These are phyloP conservation scores for Zeuzera pyrina DNA, from an alignment of 2,888 invertebrate species.

Conservation along the genomic window DNA sequence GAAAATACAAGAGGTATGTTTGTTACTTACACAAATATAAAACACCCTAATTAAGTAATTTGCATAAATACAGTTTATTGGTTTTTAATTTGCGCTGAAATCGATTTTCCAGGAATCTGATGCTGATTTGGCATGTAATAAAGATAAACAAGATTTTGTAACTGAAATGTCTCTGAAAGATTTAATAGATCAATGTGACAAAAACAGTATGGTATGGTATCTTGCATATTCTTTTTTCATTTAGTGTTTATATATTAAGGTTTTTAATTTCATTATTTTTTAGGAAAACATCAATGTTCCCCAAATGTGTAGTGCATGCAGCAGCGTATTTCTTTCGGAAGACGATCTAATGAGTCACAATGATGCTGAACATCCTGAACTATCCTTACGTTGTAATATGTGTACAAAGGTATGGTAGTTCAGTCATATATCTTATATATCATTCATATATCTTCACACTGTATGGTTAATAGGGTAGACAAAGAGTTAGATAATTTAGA, in stretches of 20 bases:
- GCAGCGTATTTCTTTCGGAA: slow-evolving; percentile 38
- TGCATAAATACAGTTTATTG: not conserved
- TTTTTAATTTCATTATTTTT: slow-evolving; percentile 8
- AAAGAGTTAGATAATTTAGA: too few species aligned
- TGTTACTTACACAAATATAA: not conserved
- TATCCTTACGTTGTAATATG: slow-evolving; percentile 61
- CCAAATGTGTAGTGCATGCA: slow-evolving; percentile 46
- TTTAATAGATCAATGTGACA: too few species aligned
- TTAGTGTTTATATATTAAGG: not conserved
- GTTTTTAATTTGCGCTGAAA: too few species aligned
- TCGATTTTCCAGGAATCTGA: too few species aligned
- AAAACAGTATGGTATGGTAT: too few species aligned
- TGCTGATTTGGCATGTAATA: too few species aligned
- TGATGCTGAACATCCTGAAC: slow-evolving; percentile 57
- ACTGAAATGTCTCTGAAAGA: too few species aligned
- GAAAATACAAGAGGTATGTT: slow-evolving; percentile 14
- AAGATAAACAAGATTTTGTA: too few species aligned
- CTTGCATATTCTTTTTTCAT: not conserved
- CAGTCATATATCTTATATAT: too few species aligned
- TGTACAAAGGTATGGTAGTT: slow-evolving; percentile 57
- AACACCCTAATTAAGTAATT: slow-evolving; percentile 11
- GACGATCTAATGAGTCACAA: slow-evolving; percentile 44
- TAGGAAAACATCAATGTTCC: slow-evolving; percentile 27
- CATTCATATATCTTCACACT: too few species aligned
- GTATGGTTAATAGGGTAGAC: too few species aligned